These are phyloP conservation scores for Choristoneura rosaceana DNA, from an alignment of 2,888 invertebrate species.

Conservation along the genomic window DNA sequence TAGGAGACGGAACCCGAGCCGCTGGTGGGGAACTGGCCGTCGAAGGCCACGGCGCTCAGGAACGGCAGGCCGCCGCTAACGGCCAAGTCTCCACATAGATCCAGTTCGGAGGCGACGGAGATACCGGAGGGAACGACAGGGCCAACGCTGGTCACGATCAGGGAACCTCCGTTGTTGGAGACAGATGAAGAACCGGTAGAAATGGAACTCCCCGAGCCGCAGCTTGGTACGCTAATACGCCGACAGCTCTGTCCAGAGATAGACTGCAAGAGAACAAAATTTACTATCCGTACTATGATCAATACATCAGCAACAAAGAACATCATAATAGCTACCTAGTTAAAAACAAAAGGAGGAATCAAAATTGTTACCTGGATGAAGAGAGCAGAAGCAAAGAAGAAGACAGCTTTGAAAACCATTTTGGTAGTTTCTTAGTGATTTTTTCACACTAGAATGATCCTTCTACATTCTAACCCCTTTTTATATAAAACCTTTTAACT, in stretches of 20 bases:
- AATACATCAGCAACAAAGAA: neutral
- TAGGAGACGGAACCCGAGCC: constrained; percentile 12
- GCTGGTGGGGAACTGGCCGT: constrained; percentile 11
- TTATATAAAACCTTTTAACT: constrained; percentile 13
- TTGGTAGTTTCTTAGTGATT: constrained; percentile 3
- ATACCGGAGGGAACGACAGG: constrained; percentile 46
- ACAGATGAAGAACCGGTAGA: neutral
- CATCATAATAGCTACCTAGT: no score
- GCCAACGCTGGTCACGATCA: constrained; percentile 46
- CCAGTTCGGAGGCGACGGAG: constrained; percentile 46
- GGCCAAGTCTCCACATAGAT: neutral
- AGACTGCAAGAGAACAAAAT: constrained; percentile 4
- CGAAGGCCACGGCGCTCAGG: constrained; percentile 13
- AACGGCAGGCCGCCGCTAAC: constrained; percentile 18
- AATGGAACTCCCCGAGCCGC: neutral
- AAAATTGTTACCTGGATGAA: constrained; percentile 16
- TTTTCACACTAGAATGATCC: constrained; percentile 6
- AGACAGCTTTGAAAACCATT: constrained; percentile 40
- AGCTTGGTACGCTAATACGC: neutral
- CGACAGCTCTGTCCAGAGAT: constrained; percentile 12
- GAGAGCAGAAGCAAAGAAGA: constrained; percentile 39
- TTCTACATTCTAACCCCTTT: neutral
- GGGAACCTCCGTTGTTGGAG: constrained; percentile 2
- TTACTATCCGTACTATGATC: no score
- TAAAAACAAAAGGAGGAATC: no score